Conservation (phyloP, 2,113 vertebrate species). For the Poeciliopsis prolifica region DNA sequence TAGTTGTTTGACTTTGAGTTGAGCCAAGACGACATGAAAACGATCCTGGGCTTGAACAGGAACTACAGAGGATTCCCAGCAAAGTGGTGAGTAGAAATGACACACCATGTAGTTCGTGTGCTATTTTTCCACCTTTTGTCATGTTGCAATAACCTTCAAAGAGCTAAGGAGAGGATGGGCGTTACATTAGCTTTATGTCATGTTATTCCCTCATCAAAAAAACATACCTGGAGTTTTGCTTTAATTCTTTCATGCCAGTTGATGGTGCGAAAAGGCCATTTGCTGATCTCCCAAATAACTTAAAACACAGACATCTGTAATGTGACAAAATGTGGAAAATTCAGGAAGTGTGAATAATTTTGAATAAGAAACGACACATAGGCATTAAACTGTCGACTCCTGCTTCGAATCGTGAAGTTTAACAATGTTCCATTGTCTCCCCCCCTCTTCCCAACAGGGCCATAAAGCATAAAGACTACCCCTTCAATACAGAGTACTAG, state of each 20-base stretch:
- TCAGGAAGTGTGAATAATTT: background rate
- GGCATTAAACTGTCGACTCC: background rate
- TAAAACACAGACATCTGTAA: background rate
- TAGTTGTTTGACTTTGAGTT: slow-evolving; percentile 92
- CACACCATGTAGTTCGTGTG: too few species aligned
- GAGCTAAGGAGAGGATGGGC: too few species aligned
- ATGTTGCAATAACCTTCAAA: background rate
- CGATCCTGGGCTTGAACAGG: slow-evolving; percentile 82
- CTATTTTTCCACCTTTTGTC: background rate
- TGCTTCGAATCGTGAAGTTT: too few species aligned
- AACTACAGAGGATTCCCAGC: slow-evolving; percentile 84
- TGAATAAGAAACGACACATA: background rate
- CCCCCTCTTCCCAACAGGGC: slow-evolving; percentile 51
- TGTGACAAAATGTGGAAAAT: background rate
- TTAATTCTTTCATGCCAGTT: too few species aligned
- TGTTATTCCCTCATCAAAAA: too few species aligned
- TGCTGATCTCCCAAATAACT: background rate
- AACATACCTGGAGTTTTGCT: too few species aligned
- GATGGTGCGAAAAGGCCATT: too few species aligned
- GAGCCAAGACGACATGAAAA: slow-evolving; percentile 83
- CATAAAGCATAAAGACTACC: slow-evolving; percentile 73
- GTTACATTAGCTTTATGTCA: too few species aligned
- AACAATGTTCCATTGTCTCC: background rate
- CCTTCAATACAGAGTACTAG: slow-evolving; percentile 70
- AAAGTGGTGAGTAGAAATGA: slow-evolving; percentile 74